phyloP scores from a whole-genome alignment of 2,888 invertebrate genomes.

The Epicampocera succincta region DNA sequence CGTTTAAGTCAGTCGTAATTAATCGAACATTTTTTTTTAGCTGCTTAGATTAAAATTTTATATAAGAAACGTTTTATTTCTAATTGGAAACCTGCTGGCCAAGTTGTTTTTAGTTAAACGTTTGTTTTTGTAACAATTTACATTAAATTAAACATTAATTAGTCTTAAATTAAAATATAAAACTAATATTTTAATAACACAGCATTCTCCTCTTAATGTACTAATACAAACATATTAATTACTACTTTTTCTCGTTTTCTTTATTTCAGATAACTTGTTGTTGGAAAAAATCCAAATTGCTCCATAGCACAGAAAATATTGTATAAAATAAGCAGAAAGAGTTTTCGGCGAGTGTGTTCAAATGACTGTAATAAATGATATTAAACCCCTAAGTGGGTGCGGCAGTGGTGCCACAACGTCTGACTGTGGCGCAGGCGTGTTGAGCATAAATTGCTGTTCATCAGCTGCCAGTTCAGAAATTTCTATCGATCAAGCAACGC shows the following conservation, averaged over 20 bases:
- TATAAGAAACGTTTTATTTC: too few relatives aligned
- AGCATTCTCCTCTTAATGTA: constrained; percentile 4
- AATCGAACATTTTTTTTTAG: too few relatives aligned
- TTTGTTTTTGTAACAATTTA: constrained; percentile 1
- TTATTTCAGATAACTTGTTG: constrained; percentile 31
- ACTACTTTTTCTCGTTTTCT: constrained; percentile 14
- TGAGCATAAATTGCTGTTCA: constrained; percentile 77
- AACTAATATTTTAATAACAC: background rate
- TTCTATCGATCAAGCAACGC: constrained; percentile 75
- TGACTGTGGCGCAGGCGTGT: constrained; percentile 67
- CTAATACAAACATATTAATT: constrained; percentile 13
- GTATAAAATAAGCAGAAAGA: constrained; percentile 9
- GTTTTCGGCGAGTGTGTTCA: background rate
- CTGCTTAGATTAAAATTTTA: too few relatives aligned
- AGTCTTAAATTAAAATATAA: background rate
- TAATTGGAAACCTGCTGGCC: too few relatives aligned
- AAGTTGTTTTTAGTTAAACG: background rate
- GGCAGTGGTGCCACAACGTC: constrained; percentile 69
- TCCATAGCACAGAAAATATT: background rate
- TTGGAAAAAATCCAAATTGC: background rate
- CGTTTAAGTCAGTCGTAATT: too few relatives aligned
- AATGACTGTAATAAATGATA: constrained; percentile 79
- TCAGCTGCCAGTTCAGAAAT: constrained; percentile 76
- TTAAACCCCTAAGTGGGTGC: constrained; percentile 75
- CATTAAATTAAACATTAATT: constrained; percentile 5